Conservation (phyloP, 2,888 invertebrate species). For the Aquatica leii region DNA sequence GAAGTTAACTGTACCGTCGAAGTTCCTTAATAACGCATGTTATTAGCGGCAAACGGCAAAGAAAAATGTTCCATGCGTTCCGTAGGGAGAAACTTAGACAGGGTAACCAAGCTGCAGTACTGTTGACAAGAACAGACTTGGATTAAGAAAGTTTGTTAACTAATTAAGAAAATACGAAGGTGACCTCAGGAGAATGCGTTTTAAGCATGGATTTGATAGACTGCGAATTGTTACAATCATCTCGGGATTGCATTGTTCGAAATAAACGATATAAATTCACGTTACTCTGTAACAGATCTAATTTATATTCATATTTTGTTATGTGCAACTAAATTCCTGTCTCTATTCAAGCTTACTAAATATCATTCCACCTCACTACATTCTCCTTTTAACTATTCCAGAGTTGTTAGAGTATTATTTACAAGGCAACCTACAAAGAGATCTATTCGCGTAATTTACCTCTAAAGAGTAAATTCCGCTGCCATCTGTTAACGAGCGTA, state of each 20-base stretch:
- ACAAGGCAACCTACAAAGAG: too few species aligned
- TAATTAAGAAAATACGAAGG: constrained; percentile 59
- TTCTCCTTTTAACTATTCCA: too few species aligned
- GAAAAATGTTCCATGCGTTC: constrained; percentile 6
- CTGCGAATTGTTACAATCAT: constrained; percentile 38
- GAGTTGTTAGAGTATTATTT: too few species aligned
- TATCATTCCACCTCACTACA: too few species aligned
- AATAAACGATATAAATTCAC: constrained; percentile 27
- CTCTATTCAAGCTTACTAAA: too few species aligned
- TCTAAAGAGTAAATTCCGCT: too few species aligned
- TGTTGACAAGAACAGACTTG: constrained; percentile 57
- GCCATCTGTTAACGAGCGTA: too few species aligned
- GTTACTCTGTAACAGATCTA: background rate
- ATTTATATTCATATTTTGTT: constrained; percentile 4
- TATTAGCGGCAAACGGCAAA: background rate
- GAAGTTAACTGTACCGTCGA: too few species aligned
- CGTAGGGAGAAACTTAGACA: constrained; percentile 9
- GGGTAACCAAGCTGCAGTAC: constrained; percentile 39
- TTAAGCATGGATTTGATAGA: constrained; percentile 46
- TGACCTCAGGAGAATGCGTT: constrained; percentile 52
- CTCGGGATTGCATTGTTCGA: constrained; percentile 39
- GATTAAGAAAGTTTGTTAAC: constrained; percentile 60
- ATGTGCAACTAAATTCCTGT: too few species aligned
- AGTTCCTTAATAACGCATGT: background rate
- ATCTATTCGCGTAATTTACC: too few species aligned